Conservation (phyloP, 2,113 vertebrate genomes). For the Perccottus glenii region DNA sequence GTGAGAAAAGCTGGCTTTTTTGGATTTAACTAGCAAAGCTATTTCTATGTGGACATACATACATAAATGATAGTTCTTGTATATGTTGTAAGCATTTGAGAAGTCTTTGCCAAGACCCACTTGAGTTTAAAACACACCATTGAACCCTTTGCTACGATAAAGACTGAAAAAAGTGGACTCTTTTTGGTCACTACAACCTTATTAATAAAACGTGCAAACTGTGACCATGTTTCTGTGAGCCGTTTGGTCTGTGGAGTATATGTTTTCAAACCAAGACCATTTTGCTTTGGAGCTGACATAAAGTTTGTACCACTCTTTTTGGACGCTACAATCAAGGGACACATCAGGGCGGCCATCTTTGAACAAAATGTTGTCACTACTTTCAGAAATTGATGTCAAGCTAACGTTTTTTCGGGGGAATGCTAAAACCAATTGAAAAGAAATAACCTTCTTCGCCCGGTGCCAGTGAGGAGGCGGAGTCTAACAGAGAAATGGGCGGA, state of each 20-base stretch:
- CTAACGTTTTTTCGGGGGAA: no score
- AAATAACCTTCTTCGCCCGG: constrained; percentile 23
- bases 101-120: no score
- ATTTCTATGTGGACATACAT: no score
- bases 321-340: background rate
- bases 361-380: no score
- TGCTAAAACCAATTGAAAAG: no score
- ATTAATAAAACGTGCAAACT: background rate
- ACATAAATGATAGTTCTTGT: no score
- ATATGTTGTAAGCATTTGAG: no score
- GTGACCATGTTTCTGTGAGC: constrained; percentile 6
- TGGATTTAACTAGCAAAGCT: no score
- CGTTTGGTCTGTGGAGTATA: background rate
- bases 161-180: background rate
- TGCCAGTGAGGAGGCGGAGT: background rate
- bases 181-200: background rate
- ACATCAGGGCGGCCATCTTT: background rate
- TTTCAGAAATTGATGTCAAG: no score
- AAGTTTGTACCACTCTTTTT: background rate
- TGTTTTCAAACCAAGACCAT: background rate
- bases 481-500: constrained; percentile 1
- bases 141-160: background rate
- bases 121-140: no score
- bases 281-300: background rate
- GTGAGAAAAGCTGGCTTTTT: no score